These are phyloP conservation scores for Panthera tigris DNA, from an alignment of 2,113 vertebrate species.

Conservation along the genomic window DNA sequence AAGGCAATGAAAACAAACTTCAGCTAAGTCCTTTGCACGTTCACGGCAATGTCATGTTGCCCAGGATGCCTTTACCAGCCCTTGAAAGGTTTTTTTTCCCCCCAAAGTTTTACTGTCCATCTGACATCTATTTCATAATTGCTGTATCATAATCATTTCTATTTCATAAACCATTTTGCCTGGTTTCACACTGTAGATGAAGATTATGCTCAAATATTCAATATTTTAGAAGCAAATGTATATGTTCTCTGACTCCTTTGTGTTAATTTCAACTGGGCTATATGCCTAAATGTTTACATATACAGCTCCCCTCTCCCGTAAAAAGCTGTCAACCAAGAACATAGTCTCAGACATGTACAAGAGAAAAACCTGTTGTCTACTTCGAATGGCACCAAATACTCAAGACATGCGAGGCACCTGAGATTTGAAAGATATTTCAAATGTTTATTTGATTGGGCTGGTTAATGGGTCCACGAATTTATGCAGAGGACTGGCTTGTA, in stretches of 20 bases:
- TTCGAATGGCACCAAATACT: background rate
- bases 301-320: background rate
- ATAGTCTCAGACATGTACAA: background rate
- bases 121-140: background rate
- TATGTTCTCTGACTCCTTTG: conserved; percentile 16
- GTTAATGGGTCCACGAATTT: background rate
- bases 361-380: background rate
- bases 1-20: background rate
- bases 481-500: background rate
- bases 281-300: background rate
- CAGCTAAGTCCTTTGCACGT: background rate
- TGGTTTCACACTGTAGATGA: background rate
- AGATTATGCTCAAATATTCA: background rate
- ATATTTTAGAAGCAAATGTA: background rate
- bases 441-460: background rate
- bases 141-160: background rate
- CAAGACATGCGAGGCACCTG: background rate
- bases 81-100: background rate
- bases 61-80: background rate
- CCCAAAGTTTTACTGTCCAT: background rate
- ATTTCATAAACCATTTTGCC: background rate
- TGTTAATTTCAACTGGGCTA: background rate
- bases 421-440: conserved; percentile 39
- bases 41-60: background rate
- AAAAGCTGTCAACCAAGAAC: background rate